Evolutionary conservation across 2,113 vertebrate genomes (phyloP), one percentile per base, ranked within the genome.

Genomic region (Candoia aspera): DNA sequence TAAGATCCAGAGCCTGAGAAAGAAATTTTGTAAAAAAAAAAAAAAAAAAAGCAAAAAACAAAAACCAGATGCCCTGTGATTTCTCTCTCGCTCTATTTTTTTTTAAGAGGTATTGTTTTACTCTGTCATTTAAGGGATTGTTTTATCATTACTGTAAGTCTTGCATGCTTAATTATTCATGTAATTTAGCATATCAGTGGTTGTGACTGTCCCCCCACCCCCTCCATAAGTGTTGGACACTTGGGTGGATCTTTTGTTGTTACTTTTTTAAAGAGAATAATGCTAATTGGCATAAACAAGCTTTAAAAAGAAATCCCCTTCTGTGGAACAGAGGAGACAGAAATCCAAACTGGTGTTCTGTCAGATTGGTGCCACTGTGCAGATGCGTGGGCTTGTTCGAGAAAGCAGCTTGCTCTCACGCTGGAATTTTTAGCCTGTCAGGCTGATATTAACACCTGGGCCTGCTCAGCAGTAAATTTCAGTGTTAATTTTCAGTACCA

Each of bases 1-100:
- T 98, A 99, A 99, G 98, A 98, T 96, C 98, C 98, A 96, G 97
- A 98, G 97, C 96, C 97, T 98, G 98, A 98, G 98, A 99, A 99
- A 98, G 98, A 97, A 98, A 98, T 97, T 98, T 98, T 98, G 98
- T 98, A 98, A 98, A 98, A 97, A 98, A 73, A 8, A 64, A 24
- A 68, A 29, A 68, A 29, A 68, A 12, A 6, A 11, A 13, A 26
- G 29, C 6, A 9, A 3, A 10, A 13, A 21, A 9, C 2, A 37
- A 37, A 98, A 99, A 98, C 97, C 98, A 99, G 99, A 99, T 99
- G 99, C 97, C 95, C 96, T 97, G 97, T 97, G 98, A 97, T 98
- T 98, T 97, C 96, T 59, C 58, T 2, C 42, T 21, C 37, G 2
- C 6, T 79, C 17, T 15, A 19, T 62, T 1, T 97, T 96, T 96